Percentiles rank a stretch among this genome's conserved stretches.
These are phyloP conservation scores for Ditula angustiorana DNA, from an alignment of 2,888 invertebrate genomes.

Conservation along the genomic window DNA sequence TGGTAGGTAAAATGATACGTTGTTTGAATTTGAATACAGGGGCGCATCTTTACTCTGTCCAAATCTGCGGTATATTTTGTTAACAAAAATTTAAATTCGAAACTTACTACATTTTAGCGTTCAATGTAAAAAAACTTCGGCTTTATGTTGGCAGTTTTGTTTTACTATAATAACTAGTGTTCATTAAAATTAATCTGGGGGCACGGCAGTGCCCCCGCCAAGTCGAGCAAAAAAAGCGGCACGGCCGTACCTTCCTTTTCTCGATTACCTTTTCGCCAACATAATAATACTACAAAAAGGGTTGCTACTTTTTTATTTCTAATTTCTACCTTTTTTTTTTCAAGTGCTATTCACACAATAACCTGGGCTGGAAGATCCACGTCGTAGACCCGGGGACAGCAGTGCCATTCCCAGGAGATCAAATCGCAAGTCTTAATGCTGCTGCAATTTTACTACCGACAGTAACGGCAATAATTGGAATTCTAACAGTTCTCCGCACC, in stretches of 20 bases:
- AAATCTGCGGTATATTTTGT: too few relatives aligned
- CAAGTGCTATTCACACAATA: conserved; percentile 96
- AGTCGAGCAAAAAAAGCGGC: too few relatives aligned
- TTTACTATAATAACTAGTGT: neutral
- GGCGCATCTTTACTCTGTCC: too few relatives aligned
- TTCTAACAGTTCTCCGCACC: conserved; percentile 51
- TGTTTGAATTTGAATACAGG: too few relatives aligned
- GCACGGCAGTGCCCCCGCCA: too few relatives aligned
- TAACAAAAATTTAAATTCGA: neutral
- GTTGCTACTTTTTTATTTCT: neutral
- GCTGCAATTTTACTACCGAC: conserved; percentile 43
- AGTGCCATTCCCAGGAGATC: conserved; percentile 65
- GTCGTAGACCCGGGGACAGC: conserved; percentile 90
- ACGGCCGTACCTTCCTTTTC: too few relatives aligned
- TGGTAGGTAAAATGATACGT: too few relatives aligned
- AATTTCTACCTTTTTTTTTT: conserved; percentile 49
- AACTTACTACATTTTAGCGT: neutral
- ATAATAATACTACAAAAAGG: neutral
- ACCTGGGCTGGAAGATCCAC: conserved; percentile 97
- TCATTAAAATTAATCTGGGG: too few relatives aligned
- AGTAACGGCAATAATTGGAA: conserved; percentile 46
- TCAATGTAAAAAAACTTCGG: neutral
- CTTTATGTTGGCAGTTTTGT: neutral
- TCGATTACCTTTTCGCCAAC: too few relatives aligned
- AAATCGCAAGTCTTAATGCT: conserved; percentile 52